Base-by-base conservation (phyloP, 2,113 vertebrate genomes). In the Ariopsis seemanni region DNA sequence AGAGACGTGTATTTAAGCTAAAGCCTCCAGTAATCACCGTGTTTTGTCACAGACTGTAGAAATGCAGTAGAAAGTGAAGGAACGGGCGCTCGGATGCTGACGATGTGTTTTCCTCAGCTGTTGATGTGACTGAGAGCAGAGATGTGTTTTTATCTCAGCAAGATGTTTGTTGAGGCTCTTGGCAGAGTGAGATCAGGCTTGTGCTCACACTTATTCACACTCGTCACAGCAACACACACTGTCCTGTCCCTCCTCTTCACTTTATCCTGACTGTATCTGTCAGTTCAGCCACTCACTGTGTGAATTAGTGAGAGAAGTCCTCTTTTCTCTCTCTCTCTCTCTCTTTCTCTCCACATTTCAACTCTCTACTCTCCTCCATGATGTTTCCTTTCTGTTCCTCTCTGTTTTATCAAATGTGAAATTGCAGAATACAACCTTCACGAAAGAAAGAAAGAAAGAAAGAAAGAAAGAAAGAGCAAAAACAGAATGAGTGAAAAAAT, bases 141-240 rank as follows among this genome's bases (percentile, higher is more conserved):
- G 22, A 30, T 72, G 11, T 52, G 75, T 65, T 42, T 78, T 79
- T 67, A 5, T 57, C 72, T n/a, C 4, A 81, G 52, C 5, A 22
- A 9, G 52, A 50, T 69, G 77, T 86, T 81, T 71, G 50, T 81
- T 86, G 42, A 42, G 65, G 4, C 25, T 71, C 71, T 58, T 25
- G 50, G 62, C 78, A 81, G 27, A 15, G 17, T 57, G 48, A 75
- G 58, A 80, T 86, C 85, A 67, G 75, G 55, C 52, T 53, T 42
- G 30, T 14, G 77, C 27, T 81, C 63, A 71, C 77, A 81, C 50
- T 86, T 55, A 42, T 86, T 71, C 67, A 63, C 86, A 72, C 42
- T 62, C 30, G n/a, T 63, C 86, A 83, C 17, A 18, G 55, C 15
- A 80, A 86, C 77, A 79, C 48, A 18, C 25, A 78, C 50, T 30